Base-by-base conservation (phyloP, 2,113 vertebrate genomes). In the Irena cyanogastra region DNA sequence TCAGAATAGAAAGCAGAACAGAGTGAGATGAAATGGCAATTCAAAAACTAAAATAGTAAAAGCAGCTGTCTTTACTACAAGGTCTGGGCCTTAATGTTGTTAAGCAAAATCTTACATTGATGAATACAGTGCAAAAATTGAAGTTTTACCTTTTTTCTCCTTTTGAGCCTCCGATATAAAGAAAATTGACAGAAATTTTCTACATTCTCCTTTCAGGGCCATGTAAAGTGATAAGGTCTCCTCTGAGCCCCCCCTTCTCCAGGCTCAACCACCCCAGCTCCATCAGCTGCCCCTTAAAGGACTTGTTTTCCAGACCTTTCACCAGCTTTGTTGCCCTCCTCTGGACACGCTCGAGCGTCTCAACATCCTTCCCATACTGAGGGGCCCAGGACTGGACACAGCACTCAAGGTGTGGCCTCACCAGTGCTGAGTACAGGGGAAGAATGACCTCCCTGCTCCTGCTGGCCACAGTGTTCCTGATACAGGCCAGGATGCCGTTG, bases 391-490 rank as follows among this genome's bases (percentile, higher is more conserved):
- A 3, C 24, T 49, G 30, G 24, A 35, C 35, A 16, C 35, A 50
- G 13, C 7, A 26, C 26, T 66, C 4, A 1, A 30, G 24, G 24
- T 50, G 30, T 0, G 2, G 1, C 17, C 68, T 44, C 22, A 33
- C 7, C 14, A 45, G 9, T 27, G 27, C 27, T 0, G 0, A 33
- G 27, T 22, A 7, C 13, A 50, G 13, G 8, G 35, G 35, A 0
- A 35, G 16, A 21, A 35, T 31, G 10, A 14, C 2, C 23, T 8
- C 44, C 26, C 52, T 76, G 13, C 1, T 57, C 20, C 35, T 76
- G 30, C 52, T 76, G 61, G 9, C 21, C 37, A 17, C 30, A 7
- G 1, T 1, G 2, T 42, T 85, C 8, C 52, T 42, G 35, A 35
- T 1, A 0, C 31, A 17, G 20, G 7, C 24, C 50, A 75, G 50